phyloP scores from a whole-genome alignment of 1,140 invertebrate genomes.

The Mizuhopecten yessoensis region DNA sequence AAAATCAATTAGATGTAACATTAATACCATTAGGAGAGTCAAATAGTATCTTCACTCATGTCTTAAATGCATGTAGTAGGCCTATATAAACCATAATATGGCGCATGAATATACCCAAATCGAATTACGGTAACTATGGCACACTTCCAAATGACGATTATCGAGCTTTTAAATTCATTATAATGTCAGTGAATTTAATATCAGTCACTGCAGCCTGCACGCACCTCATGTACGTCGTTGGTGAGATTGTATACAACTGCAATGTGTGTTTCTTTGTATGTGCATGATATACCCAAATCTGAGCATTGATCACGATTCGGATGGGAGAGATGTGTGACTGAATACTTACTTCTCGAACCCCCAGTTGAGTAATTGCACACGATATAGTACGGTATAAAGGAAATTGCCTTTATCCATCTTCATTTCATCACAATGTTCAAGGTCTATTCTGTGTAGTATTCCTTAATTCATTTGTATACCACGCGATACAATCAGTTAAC shows the following conservation, averaged over 20 bases:
- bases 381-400: slow-evolving; percentile 24
- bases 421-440: slow-evolving; percentile 34
- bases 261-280: not conserved
- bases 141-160: not conserved
- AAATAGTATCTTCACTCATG: not conserved
- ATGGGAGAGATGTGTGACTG: not conserved
- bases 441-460: not conserved
- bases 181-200: not conserved
- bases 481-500: not conserved
- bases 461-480: not conserved
- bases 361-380: not conserved
- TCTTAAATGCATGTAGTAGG: not conserved
- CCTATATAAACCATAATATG: not conserved
- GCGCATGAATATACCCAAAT: not conserved
- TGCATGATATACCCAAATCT: not conserved
- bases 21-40: not conserved
- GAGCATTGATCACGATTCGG: not conserved
- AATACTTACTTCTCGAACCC: not conserved
- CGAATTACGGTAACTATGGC: not conserved
- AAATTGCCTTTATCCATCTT: slow-evolving; percentile 14
- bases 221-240: not conserved
- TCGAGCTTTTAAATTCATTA: not conserved
- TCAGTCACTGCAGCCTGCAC: not conserved
- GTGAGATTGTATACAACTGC: not conserved
- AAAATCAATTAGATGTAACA: not conserved